These are phyloP conservation scores for Philopotamus ludificatus DNA, from an alignment of 1,140 invertebrate species.

Conservation along the genomic window DNA sequence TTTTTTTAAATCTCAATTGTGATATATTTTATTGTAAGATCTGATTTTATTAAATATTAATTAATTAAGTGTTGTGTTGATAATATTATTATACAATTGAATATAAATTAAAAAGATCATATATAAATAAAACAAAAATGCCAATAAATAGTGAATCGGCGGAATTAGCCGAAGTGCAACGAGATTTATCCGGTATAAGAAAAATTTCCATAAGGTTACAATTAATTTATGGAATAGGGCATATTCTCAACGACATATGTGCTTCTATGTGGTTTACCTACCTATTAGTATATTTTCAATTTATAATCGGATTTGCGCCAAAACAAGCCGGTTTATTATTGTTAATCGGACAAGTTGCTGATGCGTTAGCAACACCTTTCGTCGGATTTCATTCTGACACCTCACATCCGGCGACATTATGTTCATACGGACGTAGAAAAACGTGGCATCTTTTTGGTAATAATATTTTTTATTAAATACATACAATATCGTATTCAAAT, in stretches of 20 bases:
- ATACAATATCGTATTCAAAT: background rate
- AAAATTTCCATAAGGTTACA: slow-evolving; percentile 28
- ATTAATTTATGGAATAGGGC: slow-evolving; percentile 69
- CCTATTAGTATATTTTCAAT: slow-evolving; percentile 87
- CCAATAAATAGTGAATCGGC: background rate
- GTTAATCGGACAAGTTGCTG: slow-evolving; percentile 84
- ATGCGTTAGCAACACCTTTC: slow-evolving; percentile 86
- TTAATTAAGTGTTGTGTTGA: too few species aligned
- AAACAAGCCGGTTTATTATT: slow-evolving; percentile 75
- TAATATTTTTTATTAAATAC: slow-evolving; percentile 29
- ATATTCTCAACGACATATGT: slow-evolving; percentile 93
- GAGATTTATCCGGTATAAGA: background rate
- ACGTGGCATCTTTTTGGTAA: slow-evolving; percentile 91
- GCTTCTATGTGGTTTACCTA: slow-evolving; percentile 98
- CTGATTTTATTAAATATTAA: too few species aligned
- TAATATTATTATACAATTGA: too few species aligned
- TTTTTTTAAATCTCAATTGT: too few species aligned
- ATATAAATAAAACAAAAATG: too few species aligned
- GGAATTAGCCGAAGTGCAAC: background rate
- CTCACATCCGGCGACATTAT: slow-evolving; percentile 63
- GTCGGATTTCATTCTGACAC: slow-evolving; percentile 85
- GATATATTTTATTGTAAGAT: too few species aligned
- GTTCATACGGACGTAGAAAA: slow-evolving; percentile 81
- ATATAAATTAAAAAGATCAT: too few species aligned
- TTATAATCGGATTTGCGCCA: slow-evolving; percentile 76